phyloP scores from a whole-genome alignment of 1,140 invertebrate genomes.

The Pissodes strobi region DNA sequence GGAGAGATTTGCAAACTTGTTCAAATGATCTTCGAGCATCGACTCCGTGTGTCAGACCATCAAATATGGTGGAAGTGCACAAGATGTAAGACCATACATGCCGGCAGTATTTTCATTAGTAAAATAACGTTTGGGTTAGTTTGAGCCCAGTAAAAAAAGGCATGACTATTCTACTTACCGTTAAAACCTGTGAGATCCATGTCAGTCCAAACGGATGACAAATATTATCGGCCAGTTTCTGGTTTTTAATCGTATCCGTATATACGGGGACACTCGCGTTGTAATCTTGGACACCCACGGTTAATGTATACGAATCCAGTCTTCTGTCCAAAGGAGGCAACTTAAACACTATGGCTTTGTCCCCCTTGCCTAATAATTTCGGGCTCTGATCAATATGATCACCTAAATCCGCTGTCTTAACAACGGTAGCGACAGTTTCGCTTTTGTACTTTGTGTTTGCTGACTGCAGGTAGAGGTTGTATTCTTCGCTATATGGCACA shows the following conservation, averaged over 20 bases:
- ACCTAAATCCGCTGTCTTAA: constrained; percentile 41
- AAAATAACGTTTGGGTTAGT: too few species aligned
- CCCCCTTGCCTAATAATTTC: constrained; percentile 32
- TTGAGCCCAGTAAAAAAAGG: too few species aligned
- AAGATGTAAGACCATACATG: too few species aligned
- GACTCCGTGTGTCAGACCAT: too few species aligned
- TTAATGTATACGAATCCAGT: constrained; percentile 36
- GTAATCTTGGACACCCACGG: constrained; percentile 43
- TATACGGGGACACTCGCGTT: constrained; percentile 32
- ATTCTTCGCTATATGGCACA: constrained; percentile 41
- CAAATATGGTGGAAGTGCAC: too few species aligned
- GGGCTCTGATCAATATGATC: constrained; percentile 45
- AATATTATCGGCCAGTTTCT: constrained; percentile 37
- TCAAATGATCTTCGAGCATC: too few species aligned
- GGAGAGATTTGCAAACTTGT: too few species aligned
- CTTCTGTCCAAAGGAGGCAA: constrained; percentile 37
- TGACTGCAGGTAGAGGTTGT: constrained; percentile 41
- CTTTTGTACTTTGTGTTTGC: constrained; percentile 42
- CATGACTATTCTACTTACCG: too few species aligned
- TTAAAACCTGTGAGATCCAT: constrained; percentile 40
- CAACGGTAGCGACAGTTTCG: constrained; percentile 15
- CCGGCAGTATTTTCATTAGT: too few species aligned
- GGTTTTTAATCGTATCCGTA: constrained; percentile 21
- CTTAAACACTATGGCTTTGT: constrained; percentile 36
- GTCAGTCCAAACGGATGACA: constrained; percentile 42